Evolutionary conservation across 53 echinoderm and acorn worm genomes (phyloP).

Genomic region (Temnopleurus reevesii): DNA sequence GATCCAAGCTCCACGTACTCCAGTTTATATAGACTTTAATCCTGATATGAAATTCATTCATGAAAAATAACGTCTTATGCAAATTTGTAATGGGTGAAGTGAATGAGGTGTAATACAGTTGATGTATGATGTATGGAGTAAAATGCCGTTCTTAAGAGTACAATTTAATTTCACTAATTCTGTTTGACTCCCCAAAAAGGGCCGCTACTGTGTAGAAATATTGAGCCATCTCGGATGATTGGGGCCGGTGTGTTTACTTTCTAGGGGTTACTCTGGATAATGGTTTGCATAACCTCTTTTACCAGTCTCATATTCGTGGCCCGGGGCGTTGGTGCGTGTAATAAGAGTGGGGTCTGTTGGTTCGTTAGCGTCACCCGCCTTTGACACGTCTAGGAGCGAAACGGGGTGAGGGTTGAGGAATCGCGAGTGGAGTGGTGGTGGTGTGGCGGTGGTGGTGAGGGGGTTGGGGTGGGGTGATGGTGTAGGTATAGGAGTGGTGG

Average conservation of each 20-base stretch:
- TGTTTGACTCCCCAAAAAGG: constrained; percentile 15
- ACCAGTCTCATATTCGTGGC: neutral
- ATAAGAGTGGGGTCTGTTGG: constrained; percentile 9
- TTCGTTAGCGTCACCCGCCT: constrained; percentile 6
- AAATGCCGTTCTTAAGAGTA: neutral
- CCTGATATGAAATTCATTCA: neutral
- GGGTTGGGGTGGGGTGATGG: too few species aligned
- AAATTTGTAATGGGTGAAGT: neutral
- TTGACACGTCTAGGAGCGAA: neutral
- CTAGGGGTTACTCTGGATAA: constrained; percentile 29
- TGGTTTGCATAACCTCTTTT: constrained; percentile 52
- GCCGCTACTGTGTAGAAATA: neutral
- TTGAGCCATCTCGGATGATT: neutral
- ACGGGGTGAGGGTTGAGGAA: too few species aligned
- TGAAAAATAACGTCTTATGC: neutral
- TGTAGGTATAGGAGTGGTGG: too few species aligned
- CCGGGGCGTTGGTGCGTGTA: constrained; percentile 31
- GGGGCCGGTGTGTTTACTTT: neutral
- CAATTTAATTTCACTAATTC: constrained; percentile 33
- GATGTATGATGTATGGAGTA: neutral
- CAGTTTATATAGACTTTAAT: too few species aligned
- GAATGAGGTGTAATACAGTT: neutral
- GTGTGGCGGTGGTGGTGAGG: too few species aligned
- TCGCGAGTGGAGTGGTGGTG: too few species aligned
- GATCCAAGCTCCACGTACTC: too few species aligned